Percentiles rank a stretch among this genome's conserved stretches.
These are phyloP conservation scores for Nycticryphes semicollaris DNA, from an alignment of 2,113 vertebrate species.

Conservation along the genomic window DNA sequence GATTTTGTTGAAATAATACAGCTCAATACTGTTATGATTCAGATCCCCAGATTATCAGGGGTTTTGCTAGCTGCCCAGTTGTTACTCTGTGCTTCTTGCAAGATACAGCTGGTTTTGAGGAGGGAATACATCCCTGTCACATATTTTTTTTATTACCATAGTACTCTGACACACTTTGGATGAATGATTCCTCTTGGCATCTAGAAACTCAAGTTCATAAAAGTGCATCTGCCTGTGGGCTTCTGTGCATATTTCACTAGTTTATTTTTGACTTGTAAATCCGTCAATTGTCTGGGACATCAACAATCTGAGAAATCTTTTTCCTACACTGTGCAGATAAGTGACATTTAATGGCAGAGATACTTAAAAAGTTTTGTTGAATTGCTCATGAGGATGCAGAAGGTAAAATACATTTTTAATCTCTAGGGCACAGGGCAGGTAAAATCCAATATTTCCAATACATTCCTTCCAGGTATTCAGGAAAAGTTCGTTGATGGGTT, in stretches of 20 bases:
- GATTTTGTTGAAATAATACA: neutral
- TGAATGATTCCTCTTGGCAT: neutral
- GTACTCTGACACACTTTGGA: neutral
- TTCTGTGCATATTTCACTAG: neutral
- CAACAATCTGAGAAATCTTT: neutral
- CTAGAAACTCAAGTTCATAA: neutral
- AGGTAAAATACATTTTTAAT: neutral
- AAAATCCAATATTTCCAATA: neutral
- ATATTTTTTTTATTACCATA: neutral
- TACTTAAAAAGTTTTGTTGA: neutral
- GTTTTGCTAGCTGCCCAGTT: neutral
- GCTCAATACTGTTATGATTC: neutral
- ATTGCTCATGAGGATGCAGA: neutral
- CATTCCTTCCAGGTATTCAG: neutral
- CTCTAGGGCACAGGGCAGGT: neutral
- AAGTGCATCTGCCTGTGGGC: conserved; percentile 1
- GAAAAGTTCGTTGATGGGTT: neutral
- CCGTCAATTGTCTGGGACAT: neutral
- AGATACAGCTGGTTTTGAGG: neutral
- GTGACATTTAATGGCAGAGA: neutral
- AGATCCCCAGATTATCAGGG: neutral
- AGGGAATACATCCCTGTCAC: neutral
- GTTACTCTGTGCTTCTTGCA: neutral
- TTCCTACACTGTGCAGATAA: neutral
- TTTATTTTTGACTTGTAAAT: conserved; percentile 25